Evolutionary conservation across 2,797 vertebrate species (phyloP), one percentile per base, ranked within the genome.

Genomic region (Acestrorhynchus altus): DNA sequence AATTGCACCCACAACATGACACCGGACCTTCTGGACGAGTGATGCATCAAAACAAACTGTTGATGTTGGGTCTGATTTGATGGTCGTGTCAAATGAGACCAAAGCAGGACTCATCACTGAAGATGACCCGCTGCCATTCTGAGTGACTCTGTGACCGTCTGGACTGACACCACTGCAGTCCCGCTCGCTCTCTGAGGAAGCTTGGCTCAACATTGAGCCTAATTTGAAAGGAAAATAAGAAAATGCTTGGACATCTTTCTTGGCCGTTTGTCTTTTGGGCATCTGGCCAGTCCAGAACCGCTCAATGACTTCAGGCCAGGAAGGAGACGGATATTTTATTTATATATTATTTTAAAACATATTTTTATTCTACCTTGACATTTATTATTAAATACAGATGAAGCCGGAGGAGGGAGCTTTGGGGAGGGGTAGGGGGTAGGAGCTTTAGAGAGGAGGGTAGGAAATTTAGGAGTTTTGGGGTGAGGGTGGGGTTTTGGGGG

Each of bases 221-320:
- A 12, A 46, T 46, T 46, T 12, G 15, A 49, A 3, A 16, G 18
- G 7, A 49, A 18, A 16, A 49, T 16, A n/a, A n/a, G 46, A 18
- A 49, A 49, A 16, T 49, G 4, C 16, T 42, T 42, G 40, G 12
- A 42, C 13, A 4, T 11, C 46, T 79, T 26, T 11, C 28, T 11
- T 59, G 84, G 82, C 80, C 83, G 81, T 88, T 89, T 86, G 81
- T 87, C 74, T 82, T 87, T 86, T 81, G 80, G 90, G 86, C 77
- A 57, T 68, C 16, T 39, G 77, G 83, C 84, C 87, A 86, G 74
- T 28, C 2, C 51, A 84, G 57, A 81, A 81, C 70, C 75, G 81
- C 49, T 68, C 57, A 83, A 80, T 79, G 80, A 85, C 83, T 86
- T 82, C 64, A 83, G 86, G 76, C 73, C 72, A 56, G 26, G 24